A percentile compares a stretch with the other conserved stretches of the same genome.
phyloP scores from a whole-genome alignment of 2,113 vertebrate genomes.

The Cebidichthys violaceus region DNA sequence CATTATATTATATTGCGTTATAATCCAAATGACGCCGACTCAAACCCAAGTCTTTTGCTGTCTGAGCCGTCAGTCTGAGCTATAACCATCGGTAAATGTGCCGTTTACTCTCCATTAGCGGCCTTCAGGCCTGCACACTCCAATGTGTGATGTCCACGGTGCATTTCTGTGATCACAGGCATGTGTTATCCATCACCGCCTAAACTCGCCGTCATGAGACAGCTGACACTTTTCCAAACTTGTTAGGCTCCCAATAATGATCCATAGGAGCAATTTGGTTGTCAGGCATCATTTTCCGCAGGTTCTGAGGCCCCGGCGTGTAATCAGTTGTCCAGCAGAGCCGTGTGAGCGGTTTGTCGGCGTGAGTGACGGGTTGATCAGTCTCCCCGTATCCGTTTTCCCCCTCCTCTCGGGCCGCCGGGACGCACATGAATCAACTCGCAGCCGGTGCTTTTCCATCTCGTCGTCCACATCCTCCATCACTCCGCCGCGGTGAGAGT shows the following conservation, averaged over 20 bases:
- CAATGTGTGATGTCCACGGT: constrained; percentile 42
- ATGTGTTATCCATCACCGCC: constrained; percentile 80
- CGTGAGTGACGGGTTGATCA: constrained; percentile 57
- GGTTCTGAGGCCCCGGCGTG: constrained; percentile 59
- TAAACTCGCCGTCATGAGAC: constrained; percentile 71
- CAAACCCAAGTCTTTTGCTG: neutral
- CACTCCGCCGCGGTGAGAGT: constrained; percentile 55
- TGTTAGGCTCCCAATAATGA: constrained; percentile 70
- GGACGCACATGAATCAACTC: constrained; percentile 35
- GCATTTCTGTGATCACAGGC: constrained; percentile 61
- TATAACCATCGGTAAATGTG: constrained; percentile 21
- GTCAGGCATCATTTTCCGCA: constrained; percentile 72
- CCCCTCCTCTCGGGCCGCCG: constrained; percentile 37
- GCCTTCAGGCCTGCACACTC: neutral
- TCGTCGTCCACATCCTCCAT: constrained; percentile 47
- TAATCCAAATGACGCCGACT: neutral
- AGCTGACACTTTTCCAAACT: constrained; percentile 69
- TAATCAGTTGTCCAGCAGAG: constrained; percentile 68
- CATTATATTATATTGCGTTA: neutral
- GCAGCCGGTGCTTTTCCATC: constrained; percentile 31
- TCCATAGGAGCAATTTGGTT: constrained; percentile 69
- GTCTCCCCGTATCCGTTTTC: constrained; percentile 23
- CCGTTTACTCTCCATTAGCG: constrained; percentile 32
- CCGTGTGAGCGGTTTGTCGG: constrained; percentile 15
- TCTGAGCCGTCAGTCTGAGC: neutral